phyloP scores from a whole-genome alignment of 1,140 invertebrate species.

The Nasonia giraulti region DNA sequence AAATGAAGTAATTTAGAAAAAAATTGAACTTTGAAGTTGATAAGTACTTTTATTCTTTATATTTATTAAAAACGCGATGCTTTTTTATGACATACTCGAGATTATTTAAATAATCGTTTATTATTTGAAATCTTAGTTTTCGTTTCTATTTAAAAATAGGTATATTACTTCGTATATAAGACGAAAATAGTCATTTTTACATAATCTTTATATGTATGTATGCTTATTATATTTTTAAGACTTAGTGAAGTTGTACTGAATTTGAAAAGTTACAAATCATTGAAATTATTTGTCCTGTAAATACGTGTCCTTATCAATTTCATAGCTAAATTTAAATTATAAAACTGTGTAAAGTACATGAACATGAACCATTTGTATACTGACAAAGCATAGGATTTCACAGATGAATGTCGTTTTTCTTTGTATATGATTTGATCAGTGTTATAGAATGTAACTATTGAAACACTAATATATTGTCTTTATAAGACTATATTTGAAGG shows the following conservation, averaged over 20 bases:
- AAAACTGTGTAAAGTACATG: neutral
- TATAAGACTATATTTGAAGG: neutral
- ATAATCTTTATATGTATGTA: too few species aligned
- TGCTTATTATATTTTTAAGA: neutral
- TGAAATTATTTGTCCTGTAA: too few species aligned
- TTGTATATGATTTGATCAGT: neutral
- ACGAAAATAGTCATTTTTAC: too few species aligned
- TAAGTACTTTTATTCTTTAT: neutral
- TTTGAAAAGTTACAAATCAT: neutral
- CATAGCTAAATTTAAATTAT: slow-evolving; percentile 18
- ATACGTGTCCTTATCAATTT: neutral
- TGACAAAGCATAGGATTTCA: neutral
- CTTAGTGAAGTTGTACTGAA: neutral
- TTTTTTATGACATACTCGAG: too few species aligned
- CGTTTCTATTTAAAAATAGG: too few species aligned
- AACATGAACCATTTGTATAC: neutral
- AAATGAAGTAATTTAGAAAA: neutral
- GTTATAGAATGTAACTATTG: neutral
- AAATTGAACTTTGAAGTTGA: neutral
- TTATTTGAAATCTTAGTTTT: too few species aligned
- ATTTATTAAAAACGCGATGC: too few species aligned
- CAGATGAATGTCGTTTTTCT: neutral
- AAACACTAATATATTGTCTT: neutral
- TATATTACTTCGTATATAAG: too few species aligned
- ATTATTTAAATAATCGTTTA: too few species aligned